Evolutionary conservation across 2,888 invertebrate species (phyloP).

Genomic region (Pinctada fucata): DNA sequence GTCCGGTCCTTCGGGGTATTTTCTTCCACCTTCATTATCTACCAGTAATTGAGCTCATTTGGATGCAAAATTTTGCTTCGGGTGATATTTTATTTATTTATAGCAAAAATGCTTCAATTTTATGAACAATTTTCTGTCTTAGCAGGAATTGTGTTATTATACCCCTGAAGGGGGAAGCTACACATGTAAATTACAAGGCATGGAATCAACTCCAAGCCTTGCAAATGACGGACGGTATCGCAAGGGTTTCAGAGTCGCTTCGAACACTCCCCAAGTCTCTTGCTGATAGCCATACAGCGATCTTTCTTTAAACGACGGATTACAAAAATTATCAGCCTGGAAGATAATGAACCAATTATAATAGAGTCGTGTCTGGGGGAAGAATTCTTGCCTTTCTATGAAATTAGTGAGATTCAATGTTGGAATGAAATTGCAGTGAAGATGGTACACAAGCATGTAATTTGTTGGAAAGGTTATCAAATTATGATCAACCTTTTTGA

Average conservation of each 20-base stretch:
- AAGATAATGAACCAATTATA: not conserved
- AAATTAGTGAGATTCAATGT: no score
- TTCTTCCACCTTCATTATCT: not conserved
- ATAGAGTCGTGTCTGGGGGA: not conserved
- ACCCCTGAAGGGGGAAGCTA: not conserved
- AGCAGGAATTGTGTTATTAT: constrained; percentile 4
- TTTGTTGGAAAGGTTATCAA: no score
- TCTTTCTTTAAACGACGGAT: not conserved
- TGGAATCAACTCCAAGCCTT: not conserved
- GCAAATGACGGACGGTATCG: not conserved
- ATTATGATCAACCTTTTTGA: no score
- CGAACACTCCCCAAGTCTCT: no score
- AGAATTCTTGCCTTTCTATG: no score
- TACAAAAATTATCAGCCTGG: not conserved
- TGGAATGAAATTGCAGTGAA: no score
- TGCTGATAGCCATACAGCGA: not conserved
- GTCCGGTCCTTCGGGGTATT: not conserved
- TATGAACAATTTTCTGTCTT: not conserved
- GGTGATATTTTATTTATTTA: not conserved
- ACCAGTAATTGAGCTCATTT: not conserved
- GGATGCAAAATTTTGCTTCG: not conserved
- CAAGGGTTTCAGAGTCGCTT: not conserved
- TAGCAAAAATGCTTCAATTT: not conserved
- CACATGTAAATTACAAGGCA: not conserved
- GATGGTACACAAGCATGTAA: no score